phyloP scores from a whole-genome alignment of 2,888 invertebrate species.

The Dicyrtoma fusca region DNA sequence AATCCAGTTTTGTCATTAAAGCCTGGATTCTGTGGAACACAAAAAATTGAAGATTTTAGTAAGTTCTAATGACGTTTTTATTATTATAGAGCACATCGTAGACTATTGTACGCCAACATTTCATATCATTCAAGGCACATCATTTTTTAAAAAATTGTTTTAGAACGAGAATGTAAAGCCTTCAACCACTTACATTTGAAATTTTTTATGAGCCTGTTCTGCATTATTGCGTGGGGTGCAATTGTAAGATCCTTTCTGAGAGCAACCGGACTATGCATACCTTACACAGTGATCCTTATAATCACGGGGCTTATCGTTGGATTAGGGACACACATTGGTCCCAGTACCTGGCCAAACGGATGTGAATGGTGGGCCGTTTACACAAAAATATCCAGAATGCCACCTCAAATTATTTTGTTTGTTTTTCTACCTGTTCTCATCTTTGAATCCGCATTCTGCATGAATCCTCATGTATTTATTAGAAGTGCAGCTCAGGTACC shows the following conservation, averaged over 20 bases:
- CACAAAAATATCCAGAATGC: conserved; percentile 54
- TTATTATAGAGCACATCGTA: too few relatives aligned
- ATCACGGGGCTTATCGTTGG: conserved; percentile 59
- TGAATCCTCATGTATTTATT: conserved; percentile 56
- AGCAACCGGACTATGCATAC: conserved; percentile 56
- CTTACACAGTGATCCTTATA: conserved; percentile 61
- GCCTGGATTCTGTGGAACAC: conserved; percentile 14
- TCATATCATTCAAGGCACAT: too few relatives aligned
- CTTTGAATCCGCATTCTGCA: conserved; percentile 54
- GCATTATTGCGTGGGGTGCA: conserved; percentile 50
- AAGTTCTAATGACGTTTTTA: too few relatives aligned
- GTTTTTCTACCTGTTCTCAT: conserved; percentile 53
- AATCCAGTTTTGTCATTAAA: background rate
- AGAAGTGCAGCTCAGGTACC: conserved; percentile 47
- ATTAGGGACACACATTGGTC: conserved; percentile 38
- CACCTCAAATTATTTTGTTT: conserved; percentile 53
- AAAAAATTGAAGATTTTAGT: background rate
- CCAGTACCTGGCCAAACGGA: conserved; percentile 33
- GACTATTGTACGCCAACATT: too few relatives aligned
- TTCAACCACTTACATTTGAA: conserved; percentile 46
- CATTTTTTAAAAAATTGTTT: background rate
- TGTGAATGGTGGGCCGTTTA: conserved; percentile 42
- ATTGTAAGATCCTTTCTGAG: conserved; percentile 48
- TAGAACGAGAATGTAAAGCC: conserved; percentile 41
- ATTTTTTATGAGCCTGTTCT: conserved; percentile 50